These are phyloP conservation scores for Alcedo atthis DNA, from an alignment of 2,797 vertebrate species.

Conservation along the genomic window DNA sequence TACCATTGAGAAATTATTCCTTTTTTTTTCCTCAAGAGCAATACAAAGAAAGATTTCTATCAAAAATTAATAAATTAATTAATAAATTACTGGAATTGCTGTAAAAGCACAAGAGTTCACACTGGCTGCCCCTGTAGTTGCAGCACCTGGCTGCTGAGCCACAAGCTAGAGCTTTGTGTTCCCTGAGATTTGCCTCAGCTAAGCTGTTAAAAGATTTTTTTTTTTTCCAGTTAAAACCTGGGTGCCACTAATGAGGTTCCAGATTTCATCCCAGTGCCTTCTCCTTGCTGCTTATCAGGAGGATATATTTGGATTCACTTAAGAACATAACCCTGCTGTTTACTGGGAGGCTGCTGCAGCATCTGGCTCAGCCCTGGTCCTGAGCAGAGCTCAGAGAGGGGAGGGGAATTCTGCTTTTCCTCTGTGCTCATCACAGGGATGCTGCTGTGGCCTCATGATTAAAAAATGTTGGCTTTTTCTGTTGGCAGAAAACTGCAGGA, in stretches of 20 bases:
- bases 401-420: not conserved
- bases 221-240: not conserved
- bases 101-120: not conserved
- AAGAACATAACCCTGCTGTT: not conserved
- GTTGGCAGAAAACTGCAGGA: conserved; percentile 26
- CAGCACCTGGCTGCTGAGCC: not conserved
- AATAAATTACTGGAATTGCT: not conserved
- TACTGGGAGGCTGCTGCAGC: not conserved
- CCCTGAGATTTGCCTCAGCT: not conserved
- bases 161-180: not conserved
- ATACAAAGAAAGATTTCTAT: not conserved
- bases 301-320: not conserved
- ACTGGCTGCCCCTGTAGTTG: not conserved
- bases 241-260: not conserved
- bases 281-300: not conserved
- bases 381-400: not conserved
- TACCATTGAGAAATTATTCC: not conserved
- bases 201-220: not conserved
- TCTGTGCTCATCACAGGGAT: not conserved
- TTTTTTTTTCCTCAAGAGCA: not conserved
- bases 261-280: not conserved
- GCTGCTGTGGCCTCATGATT: conserved; percentile 8
- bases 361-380: not conserved
- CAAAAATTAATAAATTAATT: too few relatives aligned
- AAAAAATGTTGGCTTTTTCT: conserved; percentile 63